Evolutionary conservation across 2,888 invertebrate species (phyloP).

Genomic region (Acrobasis repandana): DNA sequence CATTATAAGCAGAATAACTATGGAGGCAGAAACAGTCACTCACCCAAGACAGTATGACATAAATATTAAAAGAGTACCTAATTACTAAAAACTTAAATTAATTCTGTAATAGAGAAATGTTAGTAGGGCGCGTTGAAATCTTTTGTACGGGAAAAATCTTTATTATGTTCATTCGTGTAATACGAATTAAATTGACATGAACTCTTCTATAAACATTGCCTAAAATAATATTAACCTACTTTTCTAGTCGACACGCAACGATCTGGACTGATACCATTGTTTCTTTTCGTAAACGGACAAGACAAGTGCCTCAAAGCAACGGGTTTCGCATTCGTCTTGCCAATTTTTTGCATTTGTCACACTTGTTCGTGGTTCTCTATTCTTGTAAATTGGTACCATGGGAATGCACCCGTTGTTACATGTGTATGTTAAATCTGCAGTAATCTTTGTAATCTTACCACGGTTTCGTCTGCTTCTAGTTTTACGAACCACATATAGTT

Average conservation of each 20-base stretch:
- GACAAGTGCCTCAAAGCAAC: neutral
- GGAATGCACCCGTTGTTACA: slow-evolving; percentile 51
- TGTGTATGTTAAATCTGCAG: slow-evolving; percentile 43
- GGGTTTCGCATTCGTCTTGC: slow-evolving; percentile 11
- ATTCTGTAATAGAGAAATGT: neutral
- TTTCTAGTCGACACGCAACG: slow-evolving; percentile 1
- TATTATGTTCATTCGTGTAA: slow-evolving; percentile 3
- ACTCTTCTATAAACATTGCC: neutral
- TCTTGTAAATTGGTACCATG: slow-evolving; percentile 37
- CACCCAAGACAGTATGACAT: neutral
- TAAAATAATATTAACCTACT: slow-evolving; percentile 10
- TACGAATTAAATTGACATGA: neutral
- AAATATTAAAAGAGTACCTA: neutral
- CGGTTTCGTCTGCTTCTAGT: slow-evolving; percentile 24
- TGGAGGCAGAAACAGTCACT: no score
- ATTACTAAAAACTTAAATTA: neutral
- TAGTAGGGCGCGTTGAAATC: slow-evolving; percentile 43
- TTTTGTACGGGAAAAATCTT: slow-evolving; percentile 35
- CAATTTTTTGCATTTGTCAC: slow-evolving; percentile 13
- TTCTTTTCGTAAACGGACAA: neutral
- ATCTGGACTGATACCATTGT: neutral
- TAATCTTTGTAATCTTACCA: slow-evolving; percentile 9
- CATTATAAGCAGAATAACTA: no score
- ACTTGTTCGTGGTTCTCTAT: slow-evolving; percentile 7
- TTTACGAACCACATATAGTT: slow-evolving; percentile 25